A percentile compares a stretch with the other conserved stretches of the same genome.
phyloP scores from a whole-genome alignment of 1,140 invertebrate genomes.

The Potamilus streckersoni region DNA sequence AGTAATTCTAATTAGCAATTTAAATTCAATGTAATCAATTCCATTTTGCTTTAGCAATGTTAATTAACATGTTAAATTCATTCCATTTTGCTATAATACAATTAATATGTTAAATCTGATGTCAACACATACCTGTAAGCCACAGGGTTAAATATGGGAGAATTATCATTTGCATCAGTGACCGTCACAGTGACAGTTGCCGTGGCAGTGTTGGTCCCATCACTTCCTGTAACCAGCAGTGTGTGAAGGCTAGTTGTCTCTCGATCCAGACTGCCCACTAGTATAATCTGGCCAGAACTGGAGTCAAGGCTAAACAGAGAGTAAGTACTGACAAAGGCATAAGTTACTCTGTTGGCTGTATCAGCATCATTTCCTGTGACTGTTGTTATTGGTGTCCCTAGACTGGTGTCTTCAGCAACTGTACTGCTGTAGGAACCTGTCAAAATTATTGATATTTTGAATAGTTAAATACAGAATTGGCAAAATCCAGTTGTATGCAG shows the following conservation, averaged over 20 bases:
- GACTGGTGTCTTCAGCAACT: slow-evolving; percentile 29
- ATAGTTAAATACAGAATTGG: too few relatives aligned
- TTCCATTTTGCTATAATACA: too few relatives aligned
- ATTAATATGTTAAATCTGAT: neutral
- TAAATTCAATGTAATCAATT: too few relatives aligned
- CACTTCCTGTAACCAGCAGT: slow-evolving; percentile 40
- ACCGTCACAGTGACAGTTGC: slow-evolving; percentile 42
- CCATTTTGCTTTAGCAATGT: too few relatives aligned
- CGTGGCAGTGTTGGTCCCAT: slow-evolving; percentile 36
- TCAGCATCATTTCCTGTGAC: slow-evolving; percentile 50
- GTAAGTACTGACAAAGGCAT: slow-evolving; percentile 35
- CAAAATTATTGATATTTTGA: too few relatives aligned
- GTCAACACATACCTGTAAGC: slow-evolving; percentile 34
- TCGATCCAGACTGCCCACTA: slow-evolving; percentile 41
- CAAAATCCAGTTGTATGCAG: too few relatives aligned
- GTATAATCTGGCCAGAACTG: slow-evolving; percentile 35
- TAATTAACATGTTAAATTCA: too few relatives aligned
- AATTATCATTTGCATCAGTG: slow-evolving; percentile 47
- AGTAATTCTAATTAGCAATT: too few relatives aligned
- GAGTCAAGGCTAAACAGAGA: slow-evolving; percentile 35
- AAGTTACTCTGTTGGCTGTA: slow-evolving; percentile 38
- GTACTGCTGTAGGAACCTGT: too few relatives aligned
- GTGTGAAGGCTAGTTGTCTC: slow-evolving; percentile 34
- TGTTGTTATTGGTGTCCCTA: slow-evolving; percentile 32
- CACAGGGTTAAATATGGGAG: slow-evolving; percentile 35